These are phyloP conservation scores for Serranus cabrilla DNA, from an alignment of 2,797 vertebrate genomes.

Conservation along the genomic window DNA sequence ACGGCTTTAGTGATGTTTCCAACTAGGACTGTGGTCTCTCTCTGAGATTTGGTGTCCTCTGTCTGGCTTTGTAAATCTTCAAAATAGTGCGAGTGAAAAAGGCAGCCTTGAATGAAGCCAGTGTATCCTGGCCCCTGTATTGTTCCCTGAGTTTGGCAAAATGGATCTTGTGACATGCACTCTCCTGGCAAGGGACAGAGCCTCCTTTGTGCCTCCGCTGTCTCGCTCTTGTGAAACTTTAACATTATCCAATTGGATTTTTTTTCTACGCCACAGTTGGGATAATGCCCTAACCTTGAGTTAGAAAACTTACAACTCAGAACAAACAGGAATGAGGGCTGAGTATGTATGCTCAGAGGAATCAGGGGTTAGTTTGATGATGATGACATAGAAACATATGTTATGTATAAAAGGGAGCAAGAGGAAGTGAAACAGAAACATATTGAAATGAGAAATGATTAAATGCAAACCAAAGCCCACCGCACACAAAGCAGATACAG, in stretches of 20 bases:
- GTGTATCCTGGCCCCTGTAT: slow-evolving; percentile 79
- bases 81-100: slow-evolving; percentile 76
- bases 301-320: slow-evolving; percentile 34
- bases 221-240: slow-evolving; percentile 79
- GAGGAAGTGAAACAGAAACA: slow-evolving; percentile 32
- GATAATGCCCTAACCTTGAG: slow-evolving; percentile 60
- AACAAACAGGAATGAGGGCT: slow-evolving; percentile 42
- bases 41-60: slow-evolving; percentile 75
- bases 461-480: slow-evolving; percentile 58
- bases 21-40: slow-evolving; percentile 63
- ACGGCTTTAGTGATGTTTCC: slow-evolving; percentile 63
- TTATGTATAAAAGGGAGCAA: slow-evolving; percentile 62
- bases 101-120: slow-evolving; percentile 79
- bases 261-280: slow-evolving; percentile 28
- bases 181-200: slow-evolving; percentile 81
- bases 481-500: slow-evolving; percentile 55
- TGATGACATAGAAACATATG: slow-evolving; percentile 76
- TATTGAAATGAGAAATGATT: slow-evolving; percentile 20
- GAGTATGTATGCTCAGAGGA: slow-evolving; percentile 17
- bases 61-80: slow-evolving; percentile 80
- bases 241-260: slow-evolving; percentile 64
- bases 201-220: slow-evolving; percentile 78
- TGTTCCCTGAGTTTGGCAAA: slow-evolving; percentile 80
- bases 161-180: slow-evolving; percentile 85
- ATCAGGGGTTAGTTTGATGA: slow-evolving; percentile 42